These are phyloP conservation scores for Prionailurus bengalensis DNA, from an alignment of 2,113 vertebrate species.

Conservation along the genomic window DNA sequence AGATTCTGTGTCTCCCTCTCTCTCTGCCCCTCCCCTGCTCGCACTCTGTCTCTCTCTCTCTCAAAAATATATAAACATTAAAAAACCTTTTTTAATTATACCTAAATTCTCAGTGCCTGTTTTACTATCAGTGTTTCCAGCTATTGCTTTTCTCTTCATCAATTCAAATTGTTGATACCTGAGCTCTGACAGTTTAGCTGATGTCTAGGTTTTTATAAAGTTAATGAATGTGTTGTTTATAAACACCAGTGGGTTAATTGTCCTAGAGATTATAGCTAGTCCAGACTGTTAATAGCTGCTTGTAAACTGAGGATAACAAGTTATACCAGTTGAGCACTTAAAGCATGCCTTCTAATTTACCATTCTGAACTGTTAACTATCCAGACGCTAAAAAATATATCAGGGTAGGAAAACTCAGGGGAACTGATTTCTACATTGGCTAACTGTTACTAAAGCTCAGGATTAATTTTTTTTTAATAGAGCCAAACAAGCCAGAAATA, in stretches of 20 bases:
- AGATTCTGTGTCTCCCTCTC: too few species aligned
- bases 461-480: conserved; percentile 6
- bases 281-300: not conserved
- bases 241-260: not conserved
- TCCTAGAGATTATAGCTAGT: not conserved
- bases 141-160: conserved; percentile 72
- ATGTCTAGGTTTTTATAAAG: not conserved
- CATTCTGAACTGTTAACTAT: not conserved
- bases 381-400: not conserved
- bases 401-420: not conserved
- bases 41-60: too few species aligned
- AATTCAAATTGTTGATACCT: not conserved
- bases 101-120: conserved; percentile 73
- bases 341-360: conserved; percentile 15
- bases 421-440: not conserved
- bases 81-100: conserved; percentile 56
- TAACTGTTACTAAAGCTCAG: not conserved
- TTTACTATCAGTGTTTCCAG: conserved; percentile 74
- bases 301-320: not conserved
- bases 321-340: not conserved
- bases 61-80: too few species aligned
- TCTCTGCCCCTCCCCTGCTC: too few species aligned
- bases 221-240: conserved; percentile 14
- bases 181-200: not conserved
- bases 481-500: not conserved